These are phyloP conservation scores for Thaumatotibia leucotreta DNA, from an alignment of 1,140 invertebrate species.

Conservation along the genomic window DNA sequence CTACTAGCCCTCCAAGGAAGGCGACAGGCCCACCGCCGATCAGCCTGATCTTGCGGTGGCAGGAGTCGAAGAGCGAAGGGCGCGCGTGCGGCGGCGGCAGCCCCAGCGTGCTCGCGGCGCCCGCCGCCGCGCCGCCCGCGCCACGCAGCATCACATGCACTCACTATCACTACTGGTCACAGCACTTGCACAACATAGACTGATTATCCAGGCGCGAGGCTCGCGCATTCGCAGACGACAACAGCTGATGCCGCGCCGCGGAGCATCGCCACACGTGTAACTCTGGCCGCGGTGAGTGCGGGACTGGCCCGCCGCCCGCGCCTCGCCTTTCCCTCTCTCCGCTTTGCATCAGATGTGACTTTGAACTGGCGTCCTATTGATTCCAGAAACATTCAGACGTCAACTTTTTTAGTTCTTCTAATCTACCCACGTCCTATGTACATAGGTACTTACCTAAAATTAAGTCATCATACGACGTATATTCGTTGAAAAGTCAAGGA, in stretches of 20 bases:
- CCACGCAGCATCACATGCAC: constrained; percentile 63
- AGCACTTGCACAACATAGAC: constrained; percentile 23
- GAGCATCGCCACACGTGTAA: constrained; percentile 55
- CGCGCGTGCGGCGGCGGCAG: constrained; percentile 72
- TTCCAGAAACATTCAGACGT: constrained; percentile 14
- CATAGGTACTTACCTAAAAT: too few relatives aligned
- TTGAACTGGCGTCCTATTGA: constrained; percentile 40
- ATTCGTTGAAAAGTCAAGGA: neutral
- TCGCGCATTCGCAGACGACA: constrained; percentile 22
- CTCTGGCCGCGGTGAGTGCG: constrained; percentile 43
- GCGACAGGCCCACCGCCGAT: constrained; percentile 79
- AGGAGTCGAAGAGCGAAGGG: constrained; percentile 82
- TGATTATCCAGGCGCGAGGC: constrained; percentile 55
- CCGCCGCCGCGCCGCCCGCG: constrained; percentile 48
- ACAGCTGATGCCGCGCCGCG: constrained; percentile 44
- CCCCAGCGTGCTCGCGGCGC: constrained; percentile 54
- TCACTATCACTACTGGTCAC: constrained; percentile 21
- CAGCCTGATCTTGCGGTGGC: constrained; percentile 83
- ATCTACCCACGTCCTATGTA: neutral
- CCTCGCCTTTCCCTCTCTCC: constrained; percentile 18
- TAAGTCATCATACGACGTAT: too few relatives aligned
- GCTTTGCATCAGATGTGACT: constrained; percentile 32
- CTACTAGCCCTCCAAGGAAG: constrained; percentile 82
- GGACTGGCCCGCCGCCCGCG: constrained; percentile 53
- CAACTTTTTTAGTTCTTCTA: neutral